A percentile compares a stretch with the other conserved stretches of the same genome.
These are phyloP conservation scores for Remorina albescens DNA, from an alignment of 2,797 vertebrate species.

Conservation along the genomic window DNA sequence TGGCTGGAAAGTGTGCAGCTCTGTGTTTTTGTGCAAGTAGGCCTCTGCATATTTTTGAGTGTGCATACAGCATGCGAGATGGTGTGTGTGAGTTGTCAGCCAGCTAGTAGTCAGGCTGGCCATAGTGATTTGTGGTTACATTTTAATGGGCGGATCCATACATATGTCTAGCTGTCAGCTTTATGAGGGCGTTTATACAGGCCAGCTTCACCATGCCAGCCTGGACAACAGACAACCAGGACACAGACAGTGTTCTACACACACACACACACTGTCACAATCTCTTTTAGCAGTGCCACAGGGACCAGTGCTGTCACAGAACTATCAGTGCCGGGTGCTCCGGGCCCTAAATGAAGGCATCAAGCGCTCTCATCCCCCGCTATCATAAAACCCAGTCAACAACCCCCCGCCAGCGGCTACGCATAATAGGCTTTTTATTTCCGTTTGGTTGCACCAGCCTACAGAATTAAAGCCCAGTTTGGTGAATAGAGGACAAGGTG, in stretches of 20 bases:
- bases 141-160: slow-evolving; percentile 96
- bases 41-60: slow-evolving; percentile 33
- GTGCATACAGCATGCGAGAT: slow-evolving; percentile 34
- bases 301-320: slow-evolving; percentile 76
- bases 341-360: slow-evolving; percentile 87
- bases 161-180: slow-evolving; percentile 96
- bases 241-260: slow-evolving; percentile 34
- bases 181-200: slow-evolving; percentile 95
- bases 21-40: slow-evolving; percentile 4
- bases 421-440: slow-evolving; percentile 87
- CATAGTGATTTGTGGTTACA: slow-evolving; percentile 98
- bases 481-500: slow-evolving; percentile 75
- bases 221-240: slow-evolving; percentile 69
- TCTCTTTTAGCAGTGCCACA: slow-evolving; percentile 78
- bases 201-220: slow-evolving; percentile 77
- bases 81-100: slow-evolving; percentile 46
- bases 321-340: slow-evolving; percentile 77
- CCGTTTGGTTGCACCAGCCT: slow-evolving; percentile 80
- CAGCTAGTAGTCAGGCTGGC: slow-evolving; percentile 62
- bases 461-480: slow-evolving; percentile 83
- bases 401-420: slow-evolving; percentile 81
- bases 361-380: slow-evolving; percentile 77
- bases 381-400: slow-evolving; percentile 87
- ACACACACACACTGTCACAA: slow-evolving; percentile 39
- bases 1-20: not conserved